A percentile compares a stretch with the other conserved stretches of the same genome.
These are phyloP conservation scores for Bambusicola thoracicus DNA, from an alignment of 2,113 vertebrate species.

Conservation along the genomic window DNA sequence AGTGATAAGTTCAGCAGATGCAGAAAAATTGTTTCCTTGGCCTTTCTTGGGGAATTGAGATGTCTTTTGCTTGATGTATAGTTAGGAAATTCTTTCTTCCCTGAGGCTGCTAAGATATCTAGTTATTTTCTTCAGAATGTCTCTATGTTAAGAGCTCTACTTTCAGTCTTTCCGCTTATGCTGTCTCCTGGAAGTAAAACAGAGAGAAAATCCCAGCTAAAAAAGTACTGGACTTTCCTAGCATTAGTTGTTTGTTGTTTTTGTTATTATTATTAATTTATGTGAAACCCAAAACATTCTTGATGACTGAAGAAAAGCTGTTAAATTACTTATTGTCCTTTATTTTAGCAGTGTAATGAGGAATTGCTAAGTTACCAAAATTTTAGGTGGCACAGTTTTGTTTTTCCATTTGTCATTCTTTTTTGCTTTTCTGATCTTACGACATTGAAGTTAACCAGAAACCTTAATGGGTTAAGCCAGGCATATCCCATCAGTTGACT, in stretches of 20 bases:
- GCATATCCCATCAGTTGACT: too few species aligned
- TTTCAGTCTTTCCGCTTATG: not conserved
- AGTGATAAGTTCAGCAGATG: not conserved
- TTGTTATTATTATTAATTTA: not conserved
- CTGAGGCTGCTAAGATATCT: not conserved
- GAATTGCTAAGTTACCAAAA: not conserved
- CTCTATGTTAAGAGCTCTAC: not conserved
- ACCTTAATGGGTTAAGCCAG: not conserved
- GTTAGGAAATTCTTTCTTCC: not conserved
- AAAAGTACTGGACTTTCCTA: not conserved
- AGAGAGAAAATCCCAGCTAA: not conserved
- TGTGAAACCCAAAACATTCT: not conserved
- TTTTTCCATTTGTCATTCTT: not conserved
- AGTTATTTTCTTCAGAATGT: not conserved
- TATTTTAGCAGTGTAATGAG: not conserved
- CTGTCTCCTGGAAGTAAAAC: not conserved
- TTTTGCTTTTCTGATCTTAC: not conserved
- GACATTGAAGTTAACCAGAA: not conserved
- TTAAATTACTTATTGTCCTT: not conserved
- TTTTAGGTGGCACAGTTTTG: not conserved
- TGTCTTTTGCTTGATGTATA: not conserved
- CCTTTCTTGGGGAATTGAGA: not conserved
- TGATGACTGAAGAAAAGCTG: not conserved
- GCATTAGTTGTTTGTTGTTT: not conserved
- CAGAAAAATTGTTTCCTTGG: not conserved